A percentile compares a stretch with the other conserved stretches of the same genome.
These are phyloP conservation scores for Junonia oenone DNA, from an alignment of 2,888 invertebrate species.

Conservation along the genomic window DNA sequence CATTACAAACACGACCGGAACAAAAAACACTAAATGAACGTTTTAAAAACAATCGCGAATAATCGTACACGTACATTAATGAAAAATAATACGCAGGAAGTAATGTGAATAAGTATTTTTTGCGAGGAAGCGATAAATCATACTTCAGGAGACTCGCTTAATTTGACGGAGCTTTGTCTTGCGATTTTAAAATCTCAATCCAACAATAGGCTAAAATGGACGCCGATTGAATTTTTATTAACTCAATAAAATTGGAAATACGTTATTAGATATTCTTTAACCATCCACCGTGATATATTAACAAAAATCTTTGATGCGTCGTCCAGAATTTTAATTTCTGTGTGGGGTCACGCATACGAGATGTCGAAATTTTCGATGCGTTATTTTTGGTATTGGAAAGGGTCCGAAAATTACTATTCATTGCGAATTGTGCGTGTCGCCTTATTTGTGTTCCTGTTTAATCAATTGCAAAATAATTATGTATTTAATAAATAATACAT, in stretches of 20 bases:
- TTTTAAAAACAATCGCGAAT: conserved; percentile 6
- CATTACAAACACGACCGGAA: neutral
- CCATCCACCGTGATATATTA: conserved; percentile 48
- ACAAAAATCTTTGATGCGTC: conserved; percentile 55
- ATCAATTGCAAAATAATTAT: conserved; percentile 35
- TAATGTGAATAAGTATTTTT: conserved; percentile 17
- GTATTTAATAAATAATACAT: conserved; percentile 37
- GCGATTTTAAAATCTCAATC: conserved; percentile 27
- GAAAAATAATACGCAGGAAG: conserved; percentile 18
- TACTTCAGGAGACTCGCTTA: conserved; percentile 1
- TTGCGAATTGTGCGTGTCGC: conserved; percentile 11
- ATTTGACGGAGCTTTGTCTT: neutral
- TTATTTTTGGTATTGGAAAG: conserved; percentile 50
- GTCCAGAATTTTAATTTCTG: conserved; percentile 48
- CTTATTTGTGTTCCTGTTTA: conserved; percentile 21
- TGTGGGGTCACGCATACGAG: conserved; percentile 39
- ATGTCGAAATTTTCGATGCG: conserved; percentile 35
- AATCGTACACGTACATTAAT: conserved; percentile 5
- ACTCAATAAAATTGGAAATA: conserved; percentile 35
- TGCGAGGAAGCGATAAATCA: conserved; percentile 26
- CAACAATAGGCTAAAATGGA: conserved; percentile 33
- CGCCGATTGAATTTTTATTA: conserved; percentile 38
- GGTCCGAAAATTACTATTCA: conserved; percentile 19
- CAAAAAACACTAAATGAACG: neutral
- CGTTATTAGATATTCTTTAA: conserved; percentile 52